phyloP scores from a whole-genome alignment of 1,140 invertebrate genomes.

The Cataglyphis hispanica region DNA sequence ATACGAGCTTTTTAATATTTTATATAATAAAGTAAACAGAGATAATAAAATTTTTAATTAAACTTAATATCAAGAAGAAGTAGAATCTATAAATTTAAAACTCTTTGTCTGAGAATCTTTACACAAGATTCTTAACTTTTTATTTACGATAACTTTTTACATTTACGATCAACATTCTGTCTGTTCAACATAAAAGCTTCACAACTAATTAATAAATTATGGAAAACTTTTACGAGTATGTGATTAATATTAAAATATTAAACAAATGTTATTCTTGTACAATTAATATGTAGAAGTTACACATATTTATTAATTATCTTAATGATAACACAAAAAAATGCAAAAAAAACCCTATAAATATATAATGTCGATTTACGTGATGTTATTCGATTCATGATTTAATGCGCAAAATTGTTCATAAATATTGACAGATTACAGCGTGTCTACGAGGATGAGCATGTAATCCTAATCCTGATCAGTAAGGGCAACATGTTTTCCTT shows the following conservation, averaged over 20 bases:
- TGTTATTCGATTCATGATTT: not conserved
- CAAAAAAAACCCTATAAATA: not conserved
- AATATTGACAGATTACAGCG: constrained; percentile 15
- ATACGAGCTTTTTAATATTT: not conserved
- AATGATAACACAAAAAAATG: constrained; percentile 12
- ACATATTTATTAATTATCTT: not conserved
- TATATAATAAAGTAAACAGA: not conserved
- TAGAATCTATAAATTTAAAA: not conserved
- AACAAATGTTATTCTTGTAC: not conserved
- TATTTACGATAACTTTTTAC: not conserved
- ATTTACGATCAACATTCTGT: too few relatives aligned
- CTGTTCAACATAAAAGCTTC: not conserved
- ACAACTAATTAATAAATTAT: constrained; percentile 19
- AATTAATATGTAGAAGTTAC: not conserved
- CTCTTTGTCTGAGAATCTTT: not conserved
- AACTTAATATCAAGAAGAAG: too few relatives aligned
- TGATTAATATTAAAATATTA: not conserved
- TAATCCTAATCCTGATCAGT: constrained; percentile 35
- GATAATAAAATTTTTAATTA: not conserved
- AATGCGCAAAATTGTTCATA: not conserved
- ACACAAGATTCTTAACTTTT: not conserved
- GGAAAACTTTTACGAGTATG: not conserved
- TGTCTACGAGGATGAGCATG: not conserved
- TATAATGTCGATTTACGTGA: not conserved
- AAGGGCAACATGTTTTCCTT: not conserved